Evolutionary conservation across 2,888 invertebrate genomes (phyloP).

Genomic region (Sphecodes monilicornis): DNA sequence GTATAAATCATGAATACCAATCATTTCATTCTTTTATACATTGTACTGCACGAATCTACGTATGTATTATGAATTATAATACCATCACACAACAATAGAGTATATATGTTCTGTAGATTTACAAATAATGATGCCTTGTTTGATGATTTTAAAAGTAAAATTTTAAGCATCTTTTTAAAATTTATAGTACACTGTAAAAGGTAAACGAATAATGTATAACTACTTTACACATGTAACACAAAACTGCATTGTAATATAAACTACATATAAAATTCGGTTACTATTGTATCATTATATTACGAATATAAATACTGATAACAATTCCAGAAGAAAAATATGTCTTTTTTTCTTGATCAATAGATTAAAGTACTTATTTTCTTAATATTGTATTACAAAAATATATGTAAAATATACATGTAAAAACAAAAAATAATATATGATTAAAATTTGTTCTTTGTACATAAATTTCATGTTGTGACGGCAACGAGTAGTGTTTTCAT

Average conservation of each 20-base stretch:
- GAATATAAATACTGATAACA: slow-evolving; percentile 40
- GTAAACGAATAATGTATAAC: background rate
- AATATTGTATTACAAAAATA: slow-evolving; percentile 45
- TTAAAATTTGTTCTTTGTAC: slow-evolving; percentile 35
- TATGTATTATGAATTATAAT: slow-evolving; percentile 18
- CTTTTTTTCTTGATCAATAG: background rate
- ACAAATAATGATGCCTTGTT: background rate
- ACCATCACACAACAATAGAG: background rate
- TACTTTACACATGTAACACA: background rate
- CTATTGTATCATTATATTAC: slow-evolving; percentile 28
- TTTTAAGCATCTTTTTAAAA: background rate
- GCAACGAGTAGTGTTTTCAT: slow-evolving; percentile 6
- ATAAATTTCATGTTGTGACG: slow-evolving; percentile 34
- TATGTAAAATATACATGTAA: slow-evolving; percentile 45
- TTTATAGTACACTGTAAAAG: background rate
- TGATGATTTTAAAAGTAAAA: background rate
- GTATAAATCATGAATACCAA: slow-evolving; percentile 18
- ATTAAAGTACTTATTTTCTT: slow-evolving; percentile 5
- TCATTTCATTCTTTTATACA: slow-evolving; percentile 41
- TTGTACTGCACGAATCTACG: slow-evolving; percentile 41
- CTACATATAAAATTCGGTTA: slow-evolving; percentile 22
- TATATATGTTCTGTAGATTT: background rate
- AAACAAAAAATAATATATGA: slow-evolving; percentile 39
- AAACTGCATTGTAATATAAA: slow-evolving; percentile 3
- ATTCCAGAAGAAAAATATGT: slow-evolving; percentile 24